A percentile compares a stretch with the other conserved stretches of the same genome.
These are phyloP conservation scores for Muscina levida DNA, from an alignment of 2,888 invertebrate genomes.

Conservation along the genomic window DNA sequence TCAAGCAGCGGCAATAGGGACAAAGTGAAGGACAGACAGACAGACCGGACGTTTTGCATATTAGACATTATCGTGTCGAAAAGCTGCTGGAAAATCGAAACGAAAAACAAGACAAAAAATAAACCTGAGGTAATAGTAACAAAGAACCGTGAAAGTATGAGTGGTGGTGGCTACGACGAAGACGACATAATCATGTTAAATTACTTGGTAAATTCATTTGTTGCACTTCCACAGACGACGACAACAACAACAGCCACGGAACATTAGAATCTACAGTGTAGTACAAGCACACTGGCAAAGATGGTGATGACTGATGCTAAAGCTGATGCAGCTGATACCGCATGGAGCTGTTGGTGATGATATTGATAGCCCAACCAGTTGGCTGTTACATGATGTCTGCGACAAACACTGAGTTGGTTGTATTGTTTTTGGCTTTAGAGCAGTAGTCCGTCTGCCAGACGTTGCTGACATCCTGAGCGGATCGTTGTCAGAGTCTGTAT, in stretches of 20 bases:
- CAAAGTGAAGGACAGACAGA: neutral
- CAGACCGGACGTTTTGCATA: constrained; percentile 40
- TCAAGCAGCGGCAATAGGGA: neutral
- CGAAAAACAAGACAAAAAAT: no score
- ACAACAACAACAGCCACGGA: constrained; percentile 14
- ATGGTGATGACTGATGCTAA: constrained; percentile 67
- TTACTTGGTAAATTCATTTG: constrained; percentile 77
- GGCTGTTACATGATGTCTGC: neutral
- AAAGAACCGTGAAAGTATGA: constrained; percentile 35
- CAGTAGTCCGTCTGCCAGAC: no score
- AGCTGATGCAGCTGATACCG: constrained; percentile 53
- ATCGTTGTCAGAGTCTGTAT: no score
- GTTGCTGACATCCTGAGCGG: no score
- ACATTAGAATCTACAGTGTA: constrained; percentile 13
- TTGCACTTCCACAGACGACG: constrained; percentile 68
- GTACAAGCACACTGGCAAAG: constrained; percentile 27
- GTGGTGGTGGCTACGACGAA: constrained; percentile 72
- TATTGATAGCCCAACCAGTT: constrained; percentile 67
- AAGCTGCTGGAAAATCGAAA: constrained; percentile 8
- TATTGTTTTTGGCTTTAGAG: neutral
- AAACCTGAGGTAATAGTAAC: neutral
- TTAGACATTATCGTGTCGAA: neutral
- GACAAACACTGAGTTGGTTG: constrained; percentile 28
- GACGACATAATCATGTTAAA: constrained; percentile 78
- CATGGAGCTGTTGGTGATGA: constrained; percentile 66